Evolutionary conservation across 2,888 invertebrate species (phyloP).

Genomic region (Spodoptera picta): DNA sequence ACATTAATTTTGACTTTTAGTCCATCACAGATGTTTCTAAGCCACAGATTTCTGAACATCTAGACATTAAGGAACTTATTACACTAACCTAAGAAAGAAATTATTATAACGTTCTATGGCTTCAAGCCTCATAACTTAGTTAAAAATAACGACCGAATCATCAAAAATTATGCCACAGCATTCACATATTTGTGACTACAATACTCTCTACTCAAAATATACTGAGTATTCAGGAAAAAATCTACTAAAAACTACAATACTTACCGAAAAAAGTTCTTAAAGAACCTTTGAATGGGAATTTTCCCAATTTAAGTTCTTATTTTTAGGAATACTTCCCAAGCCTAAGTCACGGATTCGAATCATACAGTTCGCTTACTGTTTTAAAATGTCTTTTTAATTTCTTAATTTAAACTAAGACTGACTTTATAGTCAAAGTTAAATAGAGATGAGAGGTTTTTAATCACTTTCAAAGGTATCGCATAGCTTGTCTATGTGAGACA

Average conservation of each 20-base stretch:
- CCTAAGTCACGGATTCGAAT: slow-evolving; percentile 21
- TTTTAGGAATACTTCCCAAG: slow-evolving; percentile 29
- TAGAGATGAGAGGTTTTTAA: too few species aligned
- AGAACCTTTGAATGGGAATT: slow-evolving; percentile 47
- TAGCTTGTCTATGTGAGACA: too few species aligned
- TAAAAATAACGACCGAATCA: too few species aligned
- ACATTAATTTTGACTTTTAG: slow-evolving; percentile 43
- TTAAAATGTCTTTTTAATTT: too few species aligned
- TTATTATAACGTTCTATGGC: neutral
- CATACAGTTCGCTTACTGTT: slow-evolving; percentile 19
- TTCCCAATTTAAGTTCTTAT: slow-evolving; percentile 43
- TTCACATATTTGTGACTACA: too few species aligned
- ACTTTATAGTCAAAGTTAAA: slow-evolving; percentile 3
- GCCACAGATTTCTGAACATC: slow-evolving; percentile 19
- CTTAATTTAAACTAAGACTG: neutral
- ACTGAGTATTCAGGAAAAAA: slow-evolving; percentile 2
- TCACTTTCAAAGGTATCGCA: too few species aligned
- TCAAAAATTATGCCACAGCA: too few species aligned
- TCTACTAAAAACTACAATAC: slow-evolving; percentile 42
- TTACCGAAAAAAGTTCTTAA: slow-evolving; percentile 36
- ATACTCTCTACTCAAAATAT: too few species aligned
- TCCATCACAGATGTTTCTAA: slow-evolving; percentile 46
- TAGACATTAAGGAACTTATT: slow-evolving; percentile 39
- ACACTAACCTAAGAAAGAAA: slow-evolving; percentile 18
- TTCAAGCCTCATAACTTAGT: slow-evolving; percentile 6